Evolutionary conservation across 2,888 invertebrate species (phyloP).

Genomic region (Drosophila kambysellisi): DNA sequence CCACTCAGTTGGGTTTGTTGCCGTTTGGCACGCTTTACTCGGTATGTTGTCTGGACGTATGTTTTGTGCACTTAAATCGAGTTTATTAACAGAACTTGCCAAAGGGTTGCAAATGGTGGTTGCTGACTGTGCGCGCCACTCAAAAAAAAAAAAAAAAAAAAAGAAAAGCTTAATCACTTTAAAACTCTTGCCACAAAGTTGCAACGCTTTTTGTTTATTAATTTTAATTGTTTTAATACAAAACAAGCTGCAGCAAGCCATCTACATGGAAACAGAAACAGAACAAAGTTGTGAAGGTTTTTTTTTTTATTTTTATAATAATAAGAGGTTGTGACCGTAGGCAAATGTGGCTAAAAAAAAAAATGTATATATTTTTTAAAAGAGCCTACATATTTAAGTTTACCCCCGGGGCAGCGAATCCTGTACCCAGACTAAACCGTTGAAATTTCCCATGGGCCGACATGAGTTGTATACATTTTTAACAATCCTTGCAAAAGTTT

Average conservation of each 20-base stretch:
- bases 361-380: conserved; percentile 8
- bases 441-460: conserved; percentile 30
- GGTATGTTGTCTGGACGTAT: conserved; percentile 63
- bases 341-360: conserved; percentile 26
- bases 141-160: conserved; percentile 12
- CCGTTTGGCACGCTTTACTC: conserved; percentile 27
- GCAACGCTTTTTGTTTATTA: conserved; percentile 64
- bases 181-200: conserved; percentile 62
- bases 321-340: conserved; percentile 15
- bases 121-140: conserved; percentile 12
- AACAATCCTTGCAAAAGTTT: conserved; percentile 12
- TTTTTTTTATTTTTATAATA: conserved; percentile 10
- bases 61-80: conserved; percentile 75
- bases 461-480: conserved; percentile 25
- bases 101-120: conserved; percentile 2
- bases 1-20: conserved; percentile 58
- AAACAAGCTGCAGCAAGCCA: conserved; percentile 28
- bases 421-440: conserved; percentile 2
- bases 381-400: conserved; percentile 31
- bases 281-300: conserved; percentile 36
- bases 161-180: conserved; percentile 46
- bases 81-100: conserved; percentile 70
- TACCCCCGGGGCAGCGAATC: background rate
- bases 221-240: conserved; percentile 67
- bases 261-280: conserved; percentile 14